Conservation (phyloP, 2,888 invertebrate genomes). For the Drosophila helvetica region DNA sequence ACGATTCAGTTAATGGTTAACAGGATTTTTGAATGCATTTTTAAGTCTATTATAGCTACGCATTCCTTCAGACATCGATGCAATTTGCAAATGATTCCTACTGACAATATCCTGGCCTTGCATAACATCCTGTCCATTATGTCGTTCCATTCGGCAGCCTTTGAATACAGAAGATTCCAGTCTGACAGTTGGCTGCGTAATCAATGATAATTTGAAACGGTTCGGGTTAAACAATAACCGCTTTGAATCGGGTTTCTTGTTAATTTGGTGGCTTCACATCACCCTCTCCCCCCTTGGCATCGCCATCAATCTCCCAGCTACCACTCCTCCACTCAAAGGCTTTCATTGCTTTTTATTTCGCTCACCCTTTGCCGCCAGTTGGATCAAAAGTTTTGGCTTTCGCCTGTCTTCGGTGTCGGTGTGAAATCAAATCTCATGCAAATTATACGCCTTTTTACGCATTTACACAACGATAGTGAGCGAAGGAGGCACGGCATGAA, state of each 20-base stretch:
- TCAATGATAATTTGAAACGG: background rate
- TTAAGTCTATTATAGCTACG: no score
- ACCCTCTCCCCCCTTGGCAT: background rate
- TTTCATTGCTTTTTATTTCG: background rate
- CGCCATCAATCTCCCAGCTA: no score
- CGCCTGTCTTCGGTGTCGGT: conserved; percentile 43
- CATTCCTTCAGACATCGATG: no score
- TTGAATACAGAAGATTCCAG: no score
- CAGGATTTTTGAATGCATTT: no score
- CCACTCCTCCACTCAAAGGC: background rate
- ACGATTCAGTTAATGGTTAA: no score
- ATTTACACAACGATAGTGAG: conserved; percentile 56
- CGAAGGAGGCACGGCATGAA: background rate
- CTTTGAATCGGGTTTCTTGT: background rate
- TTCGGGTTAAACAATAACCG: background rate
- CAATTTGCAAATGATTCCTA: no score
- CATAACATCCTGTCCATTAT: no score
- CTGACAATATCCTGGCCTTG: no score
- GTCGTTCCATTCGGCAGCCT: no score
- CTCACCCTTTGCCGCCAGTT: background rate
- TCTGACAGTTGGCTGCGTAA: no score
- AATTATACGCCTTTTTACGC: conserved; percentile 76
- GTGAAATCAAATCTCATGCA: conserved; percentile 75
- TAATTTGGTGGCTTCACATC: no score
- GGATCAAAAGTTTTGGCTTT: conserved; percentile 23